Percentiles rank a stretch among this genome's conserved stretches.
phyloP scores from a whole-genome alignment of 1,140 invertebrate species.

The Leptopilina boulardi region DNA sequence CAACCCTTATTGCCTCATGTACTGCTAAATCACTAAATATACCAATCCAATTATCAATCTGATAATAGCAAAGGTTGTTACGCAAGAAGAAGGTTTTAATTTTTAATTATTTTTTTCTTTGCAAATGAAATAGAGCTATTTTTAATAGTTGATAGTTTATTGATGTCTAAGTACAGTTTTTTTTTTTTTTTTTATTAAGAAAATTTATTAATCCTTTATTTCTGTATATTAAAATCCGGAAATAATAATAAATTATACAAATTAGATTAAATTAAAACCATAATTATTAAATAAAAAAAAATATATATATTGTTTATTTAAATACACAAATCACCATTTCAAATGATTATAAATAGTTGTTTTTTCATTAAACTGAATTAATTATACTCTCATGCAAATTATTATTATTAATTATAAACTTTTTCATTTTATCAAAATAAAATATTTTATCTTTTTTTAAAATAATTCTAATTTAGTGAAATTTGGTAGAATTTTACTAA shows the following conservation, averaged over 20 bases:
- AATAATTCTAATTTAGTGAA: too few relatives aligned
- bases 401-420: too few relatives aligned
- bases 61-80: not conserved
- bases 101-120: too few relatives aligned
- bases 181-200: not conserved
- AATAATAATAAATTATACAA: not conserved
- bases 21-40: not conserved
- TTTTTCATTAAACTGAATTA: not conserved
- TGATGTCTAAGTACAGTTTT: not conserved
- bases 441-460: too few relatives aligned
- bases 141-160: not conserved
- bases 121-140: not conserved
- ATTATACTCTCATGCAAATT: not conserved
- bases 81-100: not conserved
- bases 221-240: not conserved
- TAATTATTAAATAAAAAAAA: too few relatives aligned
- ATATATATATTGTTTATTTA: not conserved
- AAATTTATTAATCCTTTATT: not conserved
- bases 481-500: too few relatives aligned
- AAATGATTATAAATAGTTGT: not conserved
- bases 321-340: not conserved
- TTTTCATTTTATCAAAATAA: too few relatives aligned
- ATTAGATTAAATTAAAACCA: not conserved
- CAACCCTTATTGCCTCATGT: not conserved
- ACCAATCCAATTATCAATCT: not conserved